Base-by-base conservation (phyloP, 2,113 vertebrate species). In the Petroica traversi region DNA sequence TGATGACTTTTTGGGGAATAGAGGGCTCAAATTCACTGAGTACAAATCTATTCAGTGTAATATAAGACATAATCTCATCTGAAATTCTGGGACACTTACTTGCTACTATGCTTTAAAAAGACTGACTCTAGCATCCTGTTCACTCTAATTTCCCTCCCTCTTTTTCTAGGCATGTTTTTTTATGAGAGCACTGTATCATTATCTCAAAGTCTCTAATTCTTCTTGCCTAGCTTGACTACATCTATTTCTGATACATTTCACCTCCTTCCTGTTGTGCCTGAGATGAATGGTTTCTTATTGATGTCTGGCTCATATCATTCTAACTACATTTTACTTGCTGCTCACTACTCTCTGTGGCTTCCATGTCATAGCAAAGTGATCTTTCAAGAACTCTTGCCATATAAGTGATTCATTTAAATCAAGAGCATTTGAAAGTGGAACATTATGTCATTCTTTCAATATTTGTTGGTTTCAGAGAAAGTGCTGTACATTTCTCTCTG, bases 271-370 rank as follows among this genome's bases (percentile, higher is more conserved):
- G 38, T 61, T 85, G 36, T 81, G 63, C 48, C 38, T 34, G 58
- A 94, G 92, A 95, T 85, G 28, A 96, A 95, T 86, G 83, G 71
- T 72, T 96, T 94, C 85, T 92, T 91, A 94, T 54, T 63, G 92
- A 94, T 76, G 51, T 83, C 67, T 88, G 63, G 82, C 33, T 92
- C 8, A 0, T 61, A 89, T 89, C 16, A 87, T 97, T 97, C 85
- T 73, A 73, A 81, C 38, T 78, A 46, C 67, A 95, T 92, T 96
- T 95, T 63, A 94, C 55, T 90, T 89, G 73, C 82, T 85, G 45
- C 80, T 94, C 79, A 41, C 77, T 82, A 73, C 29, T 75, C 71
- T 94, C 85, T 80, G 74, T 68, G 58, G 76, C 52, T 94, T 66
- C 59, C 75, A 43, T 62, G 76, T 89, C 85, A 95, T 49, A 89